These are phyloP conservation scores for Cyclophora punctaria DNA, from an alignment of 2,888 invertebrate genomes.

Conservation along the genomic window DNA sequence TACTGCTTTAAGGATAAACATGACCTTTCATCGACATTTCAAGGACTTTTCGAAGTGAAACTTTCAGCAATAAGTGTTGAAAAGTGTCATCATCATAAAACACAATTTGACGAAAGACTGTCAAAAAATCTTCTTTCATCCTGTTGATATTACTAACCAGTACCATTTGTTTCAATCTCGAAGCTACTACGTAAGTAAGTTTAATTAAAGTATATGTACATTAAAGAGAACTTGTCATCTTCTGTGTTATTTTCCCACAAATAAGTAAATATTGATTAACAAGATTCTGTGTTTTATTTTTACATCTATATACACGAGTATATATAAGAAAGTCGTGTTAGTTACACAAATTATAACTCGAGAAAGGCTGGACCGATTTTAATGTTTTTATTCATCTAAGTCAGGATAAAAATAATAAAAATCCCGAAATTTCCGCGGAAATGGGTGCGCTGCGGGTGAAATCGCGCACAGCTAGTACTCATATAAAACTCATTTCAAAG, in stretches of 20 bases:
- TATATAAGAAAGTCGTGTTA: too few relatives aligned
- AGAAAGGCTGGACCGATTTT: neutral
- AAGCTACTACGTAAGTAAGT: too few relatives aligned
- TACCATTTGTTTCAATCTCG: slow-evolving; percentile 8
- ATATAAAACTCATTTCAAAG: neutral
- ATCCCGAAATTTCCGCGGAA: too few relatives aligned
- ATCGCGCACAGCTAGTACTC: neutral
- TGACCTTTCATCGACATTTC: too few relatives aligned
- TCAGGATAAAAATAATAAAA: neutral
- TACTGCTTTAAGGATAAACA: too few relatives aligned
- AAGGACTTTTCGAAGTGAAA: too few relatives aligned
- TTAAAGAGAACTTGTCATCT: neutral
- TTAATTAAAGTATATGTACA: too few relatives aligned
- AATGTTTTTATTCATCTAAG: too few relatives aligned
- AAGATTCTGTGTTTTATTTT: neutral
- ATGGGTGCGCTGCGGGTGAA: neutral
- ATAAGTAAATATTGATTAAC: neutral
- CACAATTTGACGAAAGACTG: slow-evolving; percentile 11
- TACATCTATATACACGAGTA: too few relatives aligned
- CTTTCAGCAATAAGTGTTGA: too few relatives aligned
- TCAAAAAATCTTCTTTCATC: slow-evolving; percentile 18
- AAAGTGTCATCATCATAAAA: slow-evolving; percentile 11
- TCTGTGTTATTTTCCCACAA: neutral
- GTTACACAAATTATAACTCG: neutral
- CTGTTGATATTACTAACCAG: slow-evolving; percentile 7